Conservation (phyloP, 2,888 invertebrate species). For the Hirtodrosophila cameraria region DNA sequence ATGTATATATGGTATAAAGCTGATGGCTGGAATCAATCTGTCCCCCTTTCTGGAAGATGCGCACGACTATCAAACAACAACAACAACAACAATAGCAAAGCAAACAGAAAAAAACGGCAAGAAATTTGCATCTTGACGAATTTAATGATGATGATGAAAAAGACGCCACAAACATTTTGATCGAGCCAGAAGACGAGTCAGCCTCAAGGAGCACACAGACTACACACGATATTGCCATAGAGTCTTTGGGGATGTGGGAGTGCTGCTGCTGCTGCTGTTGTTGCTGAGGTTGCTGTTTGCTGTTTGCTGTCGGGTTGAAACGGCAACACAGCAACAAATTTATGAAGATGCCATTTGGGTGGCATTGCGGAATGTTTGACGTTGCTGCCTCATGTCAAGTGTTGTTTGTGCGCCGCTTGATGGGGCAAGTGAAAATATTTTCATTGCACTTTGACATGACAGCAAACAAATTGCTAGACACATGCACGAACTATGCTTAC, state of each 20-base stretch:
- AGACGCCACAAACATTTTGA: constrained; percentile 78
- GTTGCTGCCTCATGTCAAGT: constrained; percentile 75
- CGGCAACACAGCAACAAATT: constrained; percentile 63
- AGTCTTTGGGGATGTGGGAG: constrained; percentile 71
- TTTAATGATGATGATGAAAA: constrained; percentile 81
- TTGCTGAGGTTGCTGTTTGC: constrained; percentile 25
- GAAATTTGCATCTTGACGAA: constrained; percentile 81
- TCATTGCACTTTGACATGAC: constrained; percentile 81
- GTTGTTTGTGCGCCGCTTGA: constrained; percentile 50
- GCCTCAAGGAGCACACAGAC: constrained; percentile 73
- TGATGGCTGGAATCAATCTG: constrained; percentile 54
- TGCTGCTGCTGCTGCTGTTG: constrained; percentile 53
- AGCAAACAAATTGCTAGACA: constrained; percentile 73
- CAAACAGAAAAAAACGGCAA: constrained; percentile 13
- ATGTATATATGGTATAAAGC: constrained; percentile 24
- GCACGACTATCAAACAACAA: constrained; percentile 69
- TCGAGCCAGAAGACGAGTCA: constrained; percentile 66
- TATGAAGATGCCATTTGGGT: constrained; percentile 81
- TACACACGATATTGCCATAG: constrained; percentile 70
- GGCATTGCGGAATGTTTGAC: constrained; percentile 80
- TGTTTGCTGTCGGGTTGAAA: constrained; percentile 32
- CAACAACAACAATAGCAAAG: constrained; percentile 14
- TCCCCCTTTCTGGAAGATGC: constrained; percentile 66
- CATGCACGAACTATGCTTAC: constrained; percentile 16
- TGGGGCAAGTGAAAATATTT: constrained; percentile 79